Conservation (phyloP, 2,888 invertebrate species). For the Hypselothyrea guttata region DNA sequence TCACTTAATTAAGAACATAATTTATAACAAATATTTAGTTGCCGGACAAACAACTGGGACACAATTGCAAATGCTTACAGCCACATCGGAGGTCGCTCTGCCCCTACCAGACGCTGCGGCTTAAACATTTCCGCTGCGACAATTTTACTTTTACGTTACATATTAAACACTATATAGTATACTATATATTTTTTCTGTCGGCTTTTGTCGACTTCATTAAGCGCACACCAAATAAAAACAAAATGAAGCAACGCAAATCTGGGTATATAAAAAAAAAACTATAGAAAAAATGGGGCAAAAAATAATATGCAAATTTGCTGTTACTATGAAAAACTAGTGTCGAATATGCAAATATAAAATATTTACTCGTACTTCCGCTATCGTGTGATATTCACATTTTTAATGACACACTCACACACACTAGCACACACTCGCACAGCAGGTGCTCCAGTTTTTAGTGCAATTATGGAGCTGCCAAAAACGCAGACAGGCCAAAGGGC, state of each 20-base stretch:
- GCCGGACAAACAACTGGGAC: constrained; percentile 48
- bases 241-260: constrained; percentile 32
- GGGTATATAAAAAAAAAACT: constrained; percentile 12
- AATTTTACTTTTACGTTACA: constrained; percentile 25
- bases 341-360: constrained; percentile 75
- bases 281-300: constrained; percentile 29
- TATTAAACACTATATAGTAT: not conserved
- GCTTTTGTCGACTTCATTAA: constrained; percentile 64
- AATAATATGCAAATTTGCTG: constrained; percentile 64
- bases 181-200: constrained; percentile 13
- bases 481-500: constrained; percentile 37
- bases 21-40: constrained; percentile 74
- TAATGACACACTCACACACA: constrained; percentile 43
- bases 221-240: constrained; percentile 51
- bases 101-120: constrained; percentile 17
- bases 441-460: constrained; percentile 66
- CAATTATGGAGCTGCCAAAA: constrained; percentile 69
- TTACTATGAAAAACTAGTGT: constrained; percentile 64
- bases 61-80: constrained; percentile 22
- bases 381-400: constrained; percentile 72
- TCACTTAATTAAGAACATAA: constrained; percentile 73
- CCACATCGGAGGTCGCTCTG: constrained; percentile 7
- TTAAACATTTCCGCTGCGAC: constrained; percentile 51
- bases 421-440: constrained; percentile 43
- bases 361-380: constrained; percentile 55